A percentile compares a stretch with the other conserved stretches of the same genome.
These are phyloP conservation scores for Pseudochirops corinnae DNA, from an alignment of 2,797 vertebrate species.

Conservation along the genomic window DNA sequence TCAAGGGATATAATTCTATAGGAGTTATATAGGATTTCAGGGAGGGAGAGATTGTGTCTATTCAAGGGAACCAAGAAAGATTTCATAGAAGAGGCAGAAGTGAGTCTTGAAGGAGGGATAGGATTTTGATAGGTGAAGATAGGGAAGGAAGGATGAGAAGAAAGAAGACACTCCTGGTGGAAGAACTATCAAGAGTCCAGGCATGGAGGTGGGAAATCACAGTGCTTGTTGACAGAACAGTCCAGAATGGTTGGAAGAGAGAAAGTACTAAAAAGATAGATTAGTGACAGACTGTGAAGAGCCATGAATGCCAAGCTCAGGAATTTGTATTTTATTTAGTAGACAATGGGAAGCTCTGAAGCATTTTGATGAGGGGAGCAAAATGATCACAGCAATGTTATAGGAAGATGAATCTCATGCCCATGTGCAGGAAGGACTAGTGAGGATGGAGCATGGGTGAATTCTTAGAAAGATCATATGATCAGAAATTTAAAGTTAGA, in stretches of 20 bases:
- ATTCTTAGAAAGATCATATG: background rate
- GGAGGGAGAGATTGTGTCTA: background rate
- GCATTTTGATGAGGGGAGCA: background rate
- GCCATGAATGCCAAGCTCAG: background rate
- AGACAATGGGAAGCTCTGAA: background rate
- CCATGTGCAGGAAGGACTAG: background rate
- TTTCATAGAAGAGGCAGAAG: background rate
- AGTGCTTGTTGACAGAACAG: background rate
- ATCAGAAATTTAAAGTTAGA: background rate
- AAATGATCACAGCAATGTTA: background rate
- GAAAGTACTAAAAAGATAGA: background rate
- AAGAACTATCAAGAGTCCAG: background rate
- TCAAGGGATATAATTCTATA: background rate
- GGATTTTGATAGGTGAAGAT: conserved; percentile 19
- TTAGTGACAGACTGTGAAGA: background rate
- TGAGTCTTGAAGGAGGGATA: conserved; percentile 1
- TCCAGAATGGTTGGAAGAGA: background rate
- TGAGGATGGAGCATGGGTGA: background rate
- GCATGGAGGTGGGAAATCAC: background rate
- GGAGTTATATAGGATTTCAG: background rate
- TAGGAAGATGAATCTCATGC: background rate
- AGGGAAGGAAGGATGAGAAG: background rate
- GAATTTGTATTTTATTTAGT: background rate
- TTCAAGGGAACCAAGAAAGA: background rate
- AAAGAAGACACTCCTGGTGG: conserved; percentile 13